A percentile compares a stretch with the other conserved stretches of the same genome.
Conservation (phyloP, 2,113 vertebrate genomes). For the Oplegnathus fasciatus region DNA sequence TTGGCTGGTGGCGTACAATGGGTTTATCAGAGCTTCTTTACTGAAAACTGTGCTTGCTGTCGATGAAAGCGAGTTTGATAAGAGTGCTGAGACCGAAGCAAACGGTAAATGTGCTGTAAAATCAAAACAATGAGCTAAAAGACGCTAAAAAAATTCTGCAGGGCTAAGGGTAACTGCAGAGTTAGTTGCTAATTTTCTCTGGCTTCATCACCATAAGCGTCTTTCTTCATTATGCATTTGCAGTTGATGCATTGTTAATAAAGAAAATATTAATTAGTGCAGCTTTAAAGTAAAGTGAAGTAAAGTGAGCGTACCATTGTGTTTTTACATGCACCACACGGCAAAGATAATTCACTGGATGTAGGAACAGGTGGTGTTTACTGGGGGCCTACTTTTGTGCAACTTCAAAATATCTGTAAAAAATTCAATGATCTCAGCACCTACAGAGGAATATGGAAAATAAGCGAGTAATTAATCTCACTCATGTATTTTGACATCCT, state of each 20-base stretch:
- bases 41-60: no score
- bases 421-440: background rate
- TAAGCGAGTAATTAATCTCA: constrained; percentile 52
- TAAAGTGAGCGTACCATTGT: no score
- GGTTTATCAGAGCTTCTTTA: background rate
- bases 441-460: background rate
- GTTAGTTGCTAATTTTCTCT: background rate
- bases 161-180: background rate
- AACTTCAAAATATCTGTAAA: background rate
- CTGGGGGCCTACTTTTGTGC: background rate
- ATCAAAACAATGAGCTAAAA: constrained; percentile 9
- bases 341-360: background rate
- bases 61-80: no score
- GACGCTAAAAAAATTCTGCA: background rate
- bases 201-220: background rate
- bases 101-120: background rate
- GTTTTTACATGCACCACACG: no score
- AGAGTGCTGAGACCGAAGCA: background rate
- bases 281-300: background rate
- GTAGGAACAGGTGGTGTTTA: background rate
- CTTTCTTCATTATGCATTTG: background rate
- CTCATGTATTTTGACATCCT: constrained; percentile 28
- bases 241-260: background rate
- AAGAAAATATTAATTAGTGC: no score
- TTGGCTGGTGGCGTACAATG: background rate